Evolutionary conservation across 1,140 invertebrate species (phyloP).

Genomic region (Eupristina koningsbergeri): DNA sequence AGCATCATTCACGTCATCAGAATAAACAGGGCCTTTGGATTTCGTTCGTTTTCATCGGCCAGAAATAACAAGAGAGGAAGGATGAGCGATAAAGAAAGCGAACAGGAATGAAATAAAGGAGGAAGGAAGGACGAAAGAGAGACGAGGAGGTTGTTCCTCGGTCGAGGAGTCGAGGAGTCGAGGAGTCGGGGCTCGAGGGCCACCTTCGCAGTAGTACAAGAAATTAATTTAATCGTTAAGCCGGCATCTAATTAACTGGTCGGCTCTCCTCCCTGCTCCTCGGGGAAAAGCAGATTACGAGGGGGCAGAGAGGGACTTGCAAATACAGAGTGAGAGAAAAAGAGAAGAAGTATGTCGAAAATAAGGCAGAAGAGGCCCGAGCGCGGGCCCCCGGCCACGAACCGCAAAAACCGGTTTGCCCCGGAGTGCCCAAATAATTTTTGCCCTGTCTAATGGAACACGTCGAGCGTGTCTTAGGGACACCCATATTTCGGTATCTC

Average conservation of each 20-base stretch:
- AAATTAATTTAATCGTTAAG: slow-evolving; percentile 52
- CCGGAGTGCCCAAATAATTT: slow-evolving; percentile 30
- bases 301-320: neutral
- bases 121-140: neutral
- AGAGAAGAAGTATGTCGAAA: neutral
- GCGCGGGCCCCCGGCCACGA: neutral
- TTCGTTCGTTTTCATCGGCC: neutral
- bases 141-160: neutral
- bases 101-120: neutral
- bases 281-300: neutral
- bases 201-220: slow-evolving; percentile 40
- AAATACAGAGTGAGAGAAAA: neutral
- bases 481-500: slow-evolving; percentile 42
- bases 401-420: slow-evolving; percentile 27
- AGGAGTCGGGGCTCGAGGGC: slow-evolving; percentile 2
- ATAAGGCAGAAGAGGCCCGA: slow-evolving; percentile 40
- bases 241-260: slow-evolving; percentile 49
- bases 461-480: slow-evolving; percentile 37
- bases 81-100: neutral
- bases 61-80: neutral
- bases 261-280: neutral
- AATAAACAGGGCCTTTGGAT: neutral
- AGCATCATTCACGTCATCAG: neutral
- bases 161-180: neutral
- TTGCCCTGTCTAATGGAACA: slow-evolving; percentile 35